Evolutionary conservation across 2,888 invertebrate genomes (phyloP), one percentile per base, ranked within the genome.

Genomic region (Asteroscopus sphinx): DNA sequence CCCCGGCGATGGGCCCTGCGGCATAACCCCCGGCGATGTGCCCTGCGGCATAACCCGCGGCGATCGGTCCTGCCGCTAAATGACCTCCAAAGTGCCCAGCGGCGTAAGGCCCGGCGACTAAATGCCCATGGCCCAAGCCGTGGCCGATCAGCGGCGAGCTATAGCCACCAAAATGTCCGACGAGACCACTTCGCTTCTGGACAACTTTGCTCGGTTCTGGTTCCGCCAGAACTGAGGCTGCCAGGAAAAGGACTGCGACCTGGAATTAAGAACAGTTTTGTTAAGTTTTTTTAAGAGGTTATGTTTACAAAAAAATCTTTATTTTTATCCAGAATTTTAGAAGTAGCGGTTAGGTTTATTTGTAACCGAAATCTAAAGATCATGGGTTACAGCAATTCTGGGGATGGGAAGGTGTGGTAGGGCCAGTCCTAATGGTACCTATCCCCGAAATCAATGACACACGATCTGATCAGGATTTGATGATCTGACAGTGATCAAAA

Each of bases 151-250:
- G 37, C 4, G 80, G 75, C 0, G 79, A 81, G 1, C 76, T 55
- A 26, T 68, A 51, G 3, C 88, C 89, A 33, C 88, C 89, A 35
- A 88, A 90, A 65, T 93, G 92, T 3, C 93, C 93, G 1, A 87
- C 78, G 0, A 91, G 77, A 2, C 93, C 93, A 49, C 93, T 93
- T 9, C 93, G 88, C 71, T 94, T 94, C 71, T 93, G 88, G 35
- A 93, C 75, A 70, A 90, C 90, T 85, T 93, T 93, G 76, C 88
- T 88, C 60, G 92, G 91, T 80, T 92, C 76, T 5, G 76, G 76
- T 21, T 77, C 92, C 0, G 89, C 92, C 6, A 93, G 81, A 81
- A 89, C 92, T 69, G 91, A 84, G 39, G 87, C 88, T 61, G 87
- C 80, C 82, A 91, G 54, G 72, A 90, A 85, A 37, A 93, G 76